A percentile compares a stretch with the other conserved stretches of the same genome.
These are phyloP conservation scores for Charaxes varanes DNA, from an alignment of 1,140 invertebrate genomes.

Conservation along the genomic window DNA sequence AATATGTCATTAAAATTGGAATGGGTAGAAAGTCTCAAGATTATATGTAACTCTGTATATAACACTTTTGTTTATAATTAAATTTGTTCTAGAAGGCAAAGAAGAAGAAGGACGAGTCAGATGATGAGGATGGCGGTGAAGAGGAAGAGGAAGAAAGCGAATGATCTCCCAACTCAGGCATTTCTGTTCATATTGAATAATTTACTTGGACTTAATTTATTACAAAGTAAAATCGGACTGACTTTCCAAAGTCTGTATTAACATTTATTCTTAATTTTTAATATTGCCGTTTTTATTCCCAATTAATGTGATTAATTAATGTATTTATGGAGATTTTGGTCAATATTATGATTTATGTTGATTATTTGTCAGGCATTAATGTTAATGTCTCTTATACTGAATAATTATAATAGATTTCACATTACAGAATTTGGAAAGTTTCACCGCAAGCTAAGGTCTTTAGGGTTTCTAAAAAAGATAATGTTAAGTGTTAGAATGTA, in stretches of 20 bases:
- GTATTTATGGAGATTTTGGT: constrained; percentile 36
- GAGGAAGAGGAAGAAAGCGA: constrained; percentile 74
- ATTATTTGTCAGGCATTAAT: constrained; percentile 31
- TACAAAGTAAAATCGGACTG: constrained; percentile 69
- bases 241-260: constrained; percentile 70
- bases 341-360: constrained; percentile 32
- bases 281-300: constrained; percentile 24
- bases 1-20: no score
- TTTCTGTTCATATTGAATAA: constrained; percentile 74
- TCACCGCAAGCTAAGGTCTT: constrained; percentile 57
- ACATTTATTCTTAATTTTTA: constrained; percentile 38
- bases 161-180: constrained; percentile 66
- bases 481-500: constrained; percentile 73
- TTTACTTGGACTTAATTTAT: constrained; percentile 75
- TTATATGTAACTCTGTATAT: no score
- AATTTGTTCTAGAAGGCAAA: constrained; percentile 57
- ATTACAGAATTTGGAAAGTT: constrained; percentile 70
- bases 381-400: constrained; percentile 33
- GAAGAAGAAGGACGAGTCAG: constrained; percentile 75
- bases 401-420: constrained; percentile 29
- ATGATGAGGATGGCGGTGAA: constrained; percentile 68
- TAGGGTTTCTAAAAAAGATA: constrained; percentile 66
- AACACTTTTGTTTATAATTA: no score
- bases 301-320: constrained; percentile 22
- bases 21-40: no score